A percentile compares a stretch with the other conserved stretches of the same genome.
Evolutionary conservation across 2,797 vertebrate species (phyloP).

Genomic region (Lycodopsis pacificus): DNA sequence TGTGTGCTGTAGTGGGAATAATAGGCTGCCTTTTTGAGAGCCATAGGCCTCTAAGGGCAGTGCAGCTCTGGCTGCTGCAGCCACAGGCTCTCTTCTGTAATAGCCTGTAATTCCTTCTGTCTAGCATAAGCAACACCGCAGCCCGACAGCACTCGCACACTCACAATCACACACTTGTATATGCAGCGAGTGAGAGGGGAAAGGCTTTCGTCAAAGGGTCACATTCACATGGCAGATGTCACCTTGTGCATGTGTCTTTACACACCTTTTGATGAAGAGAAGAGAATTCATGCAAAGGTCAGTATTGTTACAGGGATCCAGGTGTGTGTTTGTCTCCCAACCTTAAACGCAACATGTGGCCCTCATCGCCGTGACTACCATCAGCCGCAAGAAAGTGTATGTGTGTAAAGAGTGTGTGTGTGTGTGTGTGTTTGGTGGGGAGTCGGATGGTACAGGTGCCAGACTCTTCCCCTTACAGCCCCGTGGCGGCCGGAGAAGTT

Average conservation of each 20-base stretch:
- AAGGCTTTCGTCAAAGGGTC: slow-evolving; percentile 45
- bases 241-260: background rate
- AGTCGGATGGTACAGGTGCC: slow-evolving; percentile 72
- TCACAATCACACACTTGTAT: background rate
- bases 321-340: slow-evolving; percentile 42
- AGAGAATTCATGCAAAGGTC: slow-evolving; percentile 33
- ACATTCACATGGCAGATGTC: slow-evolving; percentile 37
- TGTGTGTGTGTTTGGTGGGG: slow-evolving; percentile 22
- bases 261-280: slow-evolving; percentile 31
- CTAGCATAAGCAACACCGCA: slow-evolving; percentile 74
- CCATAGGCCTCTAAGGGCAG: slow-evolving; percentile 73
- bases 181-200: slow-evolving; percentile 25
- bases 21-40: slow-evolving; percentile 66
- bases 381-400: slow-evolving; percentile 37
- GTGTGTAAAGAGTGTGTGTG: slow-evolving; percentile 21
- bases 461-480: slow-evolving; percentile 73
- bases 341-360: slow-evolving; percentile 43
- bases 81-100: slow-evolving; percentile 74
- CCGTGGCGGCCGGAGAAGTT: slow-evolving; percentile 81
- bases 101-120: slow-evolving; percentile 80
- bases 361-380: slow-evolving; percentile 34
- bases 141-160: slow-evolving; percentile 54
- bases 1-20: slow-evolving; percentile 65
- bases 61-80: slow-evolving; percentile 65
- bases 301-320: slow-evolving; percentile 25